Conservation (phyloP, 1,140 invertebrate species). For the Hypothenemus hampei region DNA sequence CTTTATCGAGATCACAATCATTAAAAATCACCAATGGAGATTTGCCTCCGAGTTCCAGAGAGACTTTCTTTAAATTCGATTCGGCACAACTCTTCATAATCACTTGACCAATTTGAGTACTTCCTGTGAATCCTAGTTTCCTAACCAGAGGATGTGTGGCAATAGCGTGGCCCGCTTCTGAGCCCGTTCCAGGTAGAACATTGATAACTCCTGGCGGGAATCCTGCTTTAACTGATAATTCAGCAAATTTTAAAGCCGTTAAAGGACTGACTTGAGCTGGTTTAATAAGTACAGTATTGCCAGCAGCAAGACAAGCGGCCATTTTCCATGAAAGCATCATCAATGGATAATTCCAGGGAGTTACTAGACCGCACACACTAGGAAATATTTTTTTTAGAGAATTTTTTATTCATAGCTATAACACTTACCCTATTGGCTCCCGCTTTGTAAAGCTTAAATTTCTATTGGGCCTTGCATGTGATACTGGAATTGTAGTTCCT, state of each 20-base stretch:
- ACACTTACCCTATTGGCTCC: slow-evolving; percentile 74
- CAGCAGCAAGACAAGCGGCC: slow-evolving; percentile 90
- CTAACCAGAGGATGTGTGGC: slow-evolving; percentile 77
- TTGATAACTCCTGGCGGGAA: slow-evolving; percentile 95
- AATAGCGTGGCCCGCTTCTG: slow-evolving; percentile 75
- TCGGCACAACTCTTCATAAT: slow-evolving; percentile 86
- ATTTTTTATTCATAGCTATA: too few species aligned
- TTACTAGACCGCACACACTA: slow-evolving; percentile 88
- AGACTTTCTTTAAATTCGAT: slow-evolving; percentile 90
- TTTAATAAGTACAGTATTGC: slow-evolving; percentile 92
- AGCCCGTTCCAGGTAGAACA: slow-evolving; percentile 76
- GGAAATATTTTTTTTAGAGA: slow-evolving; percentile 25
- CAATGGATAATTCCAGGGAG: slow-evolving; percentile 97
- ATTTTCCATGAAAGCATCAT: slow-evolving; percentile 99
- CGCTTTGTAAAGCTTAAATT: slow-evolving; percentile 84
- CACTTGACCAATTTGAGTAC: slow-evolving; percentile 78
- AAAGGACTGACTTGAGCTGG: slow-evolving; percentile 88
- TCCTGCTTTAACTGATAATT: slow-evolving; percentile 78
- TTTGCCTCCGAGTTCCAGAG: slow-evolving; percentile 91
- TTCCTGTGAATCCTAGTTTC: slow-evolving; percentile 93
- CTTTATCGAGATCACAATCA: slow-evolving; percentile 90
- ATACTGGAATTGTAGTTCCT: slow-evolving; percentile 86
- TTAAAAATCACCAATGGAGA: slow-evolving; percentile 90
- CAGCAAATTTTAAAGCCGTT: slow-evolving; percentile 91
- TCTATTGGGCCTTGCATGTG: slow-evolving; percentile 81